Percentiles rank a stretch among this genome's conserved stretches.
These are phyloP conservation scores for Botia kubotai DNA, from an alignment of 2,797 vertebrate genomes.

Conservation along the genomic window DNA sequence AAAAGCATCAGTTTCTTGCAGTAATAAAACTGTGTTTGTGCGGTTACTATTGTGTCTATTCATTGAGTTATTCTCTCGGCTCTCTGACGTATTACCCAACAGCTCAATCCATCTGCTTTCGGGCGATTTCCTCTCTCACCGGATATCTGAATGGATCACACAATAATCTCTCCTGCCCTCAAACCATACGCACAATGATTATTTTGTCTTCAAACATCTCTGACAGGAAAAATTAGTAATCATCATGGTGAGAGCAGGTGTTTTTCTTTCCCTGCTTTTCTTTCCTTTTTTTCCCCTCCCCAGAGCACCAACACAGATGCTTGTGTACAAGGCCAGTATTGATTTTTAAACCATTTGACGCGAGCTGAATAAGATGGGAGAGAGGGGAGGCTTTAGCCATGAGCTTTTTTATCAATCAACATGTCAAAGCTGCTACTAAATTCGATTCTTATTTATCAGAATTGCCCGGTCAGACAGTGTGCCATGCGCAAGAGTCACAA, in stretches of 20 bases:
- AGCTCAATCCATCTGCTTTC: constrained; percentile 75
- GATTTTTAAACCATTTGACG: constrained; percentile 95
- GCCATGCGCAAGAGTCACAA: constrained; percentile 63
- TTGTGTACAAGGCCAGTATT: constrained; percentile 90
- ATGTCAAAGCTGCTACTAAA: constrained; percentile 95
- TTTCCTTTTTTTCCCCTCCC: constrained; percentile 47
- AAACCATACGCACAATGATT: constrained; percentile 83
- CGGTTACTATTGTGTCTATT: constrained; percentile 65
- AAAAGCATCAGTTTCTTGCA: constrained; percentile 21
- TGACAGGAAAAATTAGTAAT: constrained; percentile 91
- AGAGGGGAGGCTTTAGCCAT: constrained; percentile 92
- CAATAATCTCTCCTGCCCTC: constrained; percentile 82
- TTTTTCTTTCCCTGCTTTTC: constrained; percentile 73
- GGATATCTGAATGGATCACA: constrained; percentile 86
- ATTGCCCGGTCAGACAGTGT: constrained; percentile 85
- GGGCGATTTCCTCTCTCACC: constrained; percentile 77
- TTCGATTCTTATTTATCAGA: constrained; percentile 98
- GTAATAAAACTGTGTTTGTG: constrained; percentile 33
- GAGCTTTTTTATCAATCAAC: constrained; percentile 99
- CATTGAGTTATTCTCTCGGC: constrained; percentile 71
- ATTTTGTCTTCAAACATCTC: constrained; percentile 88
- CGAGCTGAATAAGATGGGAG: constrained; percentile 95
- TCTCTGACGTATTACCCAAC: constrained; percentile 77
- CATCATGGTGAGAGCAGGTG: constrained; percentile 86
- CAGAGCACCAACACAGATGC: constrained; percentile 83